phyloP scores from a whole-genome alignment of 2,797 vertebrate species.

The Sebastes dallii region DNA sequence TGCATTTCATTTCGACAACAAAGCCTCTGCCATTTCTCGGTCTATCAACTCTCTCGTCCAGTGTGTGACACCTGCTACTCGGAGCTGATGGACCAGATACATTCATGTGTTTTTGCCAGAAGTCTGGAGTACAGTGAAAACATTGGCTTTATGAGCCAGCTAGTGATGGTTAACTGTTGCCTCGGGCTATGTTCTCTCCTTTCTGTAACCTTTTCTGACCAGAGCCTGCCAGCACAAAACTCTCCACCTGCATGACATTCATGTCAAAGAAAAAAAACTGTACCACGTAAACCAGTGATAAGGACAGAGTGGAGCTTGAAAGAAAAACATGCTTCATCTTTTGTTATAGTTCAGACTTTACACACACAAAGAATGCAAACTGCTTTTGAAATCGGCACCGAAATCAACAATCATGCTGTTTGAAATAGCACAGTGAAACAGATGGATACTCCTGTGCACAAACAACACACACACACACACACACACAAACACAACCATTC shows the following conservation, averaged over 20 bases:
- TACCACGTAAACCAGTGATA: neutral
- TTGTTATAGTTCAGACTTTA: neutral
- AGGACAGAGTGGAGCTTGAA: neutral
- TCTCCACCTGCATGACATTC: conserved; percentile 31
- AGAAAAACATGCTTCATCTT: neutral
- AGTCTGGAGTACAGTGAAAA: conserved; percentile 8
- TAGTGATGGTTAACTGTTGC: conserved; percentile 6
- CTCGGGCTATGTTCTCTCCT: conserved; percentile 16
- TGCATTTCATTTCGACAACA: no score
- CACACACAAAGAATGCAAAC: neutral
- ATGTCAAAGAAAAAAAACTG: neutral
- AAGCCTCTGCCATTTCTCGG: no score
- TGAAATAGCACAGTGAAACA: neutral
- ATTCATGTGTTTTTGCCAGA: neutral
- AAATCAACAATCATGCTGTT: neutral
- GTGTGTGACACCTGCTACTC: no score
- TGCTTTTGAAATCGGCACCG: neutral
- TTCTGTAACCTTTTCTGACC: conserved; percentile 41
- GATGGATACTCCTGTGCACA: neutral
- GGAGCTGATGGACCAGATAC: no score
- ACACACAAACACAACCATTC: neutral
- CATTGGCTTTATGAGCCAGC: conserved; percentile 1
- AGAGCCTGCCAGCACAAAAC: conserved; percentile 4
- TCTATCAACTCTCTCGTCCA: no score
- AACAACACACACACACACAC: neutral